Evolutionary conservation across 35 echinoderm and acorn worm genomes (phyloP).

Genomic region (Lytechinus variegatus): DNA sequence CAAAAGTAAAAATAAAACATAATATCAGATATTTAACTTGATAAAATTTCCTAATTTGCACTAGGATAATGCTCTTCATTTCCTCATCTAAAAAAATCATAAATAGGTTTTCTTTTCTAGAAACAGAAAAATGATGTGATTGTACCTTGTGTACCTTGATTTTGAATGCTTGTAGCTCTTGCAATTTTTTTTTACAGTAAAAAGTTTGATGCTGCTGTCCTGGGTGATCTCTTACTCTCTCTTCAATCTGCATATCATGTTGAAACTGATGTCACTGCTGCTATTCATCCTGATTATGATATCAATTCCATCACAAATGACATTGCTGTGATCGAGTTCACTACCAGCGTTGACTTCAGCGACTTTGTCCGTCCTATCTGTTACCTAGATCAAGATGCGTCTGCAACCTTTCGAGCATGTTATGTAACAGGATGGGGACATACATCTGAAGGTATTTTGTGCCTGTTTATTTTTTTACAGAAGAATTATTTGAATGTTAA

Average conservation of each 20-base stretch:
- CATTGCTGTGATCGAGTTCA: conserved; percentile 33
- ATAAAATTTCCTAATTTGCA: too few relatives aligned
- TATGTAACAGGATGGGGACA: conserved; percentile 46
- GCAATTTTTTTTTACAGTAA: not conserved
- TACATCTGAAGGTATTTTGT: conserved; percentile 32
- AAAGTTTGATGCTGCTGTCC: not conserved
- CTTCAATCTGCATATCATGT: conserved; percentile 27
- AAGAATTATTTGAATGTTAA: too few relatives aligned
- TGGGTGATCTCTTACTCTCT: conserved; percentile 25
- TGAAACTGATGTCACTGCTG: not conserved
- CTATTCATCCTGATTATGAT: conserved; percentile 24
- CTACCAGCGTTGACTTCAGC: not conserved
- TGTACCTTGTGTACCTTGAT: too few relatives aligned
- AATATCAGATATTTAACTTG: too few relatives aligned
- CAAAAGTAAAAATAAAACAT: too few relatives aligned
- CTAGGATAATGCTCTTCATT: too few relatives aligned
- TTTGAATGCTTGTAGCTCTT: too few relatives aligned
- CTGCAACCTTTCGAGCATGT: not conserved
- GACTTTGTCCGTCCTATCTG: conserved; percentile 23
- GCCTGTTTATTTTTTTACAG: not conserved
- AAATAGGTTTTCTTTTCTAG: too few relatives aligned
- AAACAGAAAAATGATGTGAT: too few relatives aligned
- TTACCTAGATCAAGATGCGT: not conserved
- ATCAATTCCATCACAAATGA: not conserved
- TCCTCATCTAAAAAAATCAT: too few relatives aligned